These are phyloP conservation scores for Napeogenes inachia DNA, from an alignment of 2,888 invertebrate species.

Conservation along the genomic window DNA sequence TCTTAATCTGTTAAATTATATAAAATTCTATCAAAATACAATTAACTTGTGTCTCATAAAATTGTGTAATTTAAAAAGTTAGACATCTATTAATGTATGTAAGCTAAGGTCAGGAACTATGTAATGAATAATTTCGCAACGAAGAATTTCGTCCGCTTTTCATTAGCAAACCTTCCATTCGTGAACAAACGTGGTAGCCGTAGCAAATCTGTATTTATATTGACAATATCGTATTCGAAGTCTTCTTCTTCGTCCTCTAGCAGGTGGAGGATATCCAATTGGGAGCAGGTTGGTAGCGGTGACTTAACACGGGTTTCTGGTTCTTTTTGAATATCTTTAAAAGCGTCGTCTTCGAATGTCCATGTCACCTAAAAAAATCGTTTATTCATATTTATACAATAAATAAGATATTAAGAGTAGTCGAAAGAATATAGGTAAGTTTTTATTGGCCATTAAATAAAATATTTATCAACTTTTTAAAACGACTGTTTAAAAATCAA, in stretches of 20 bases:
- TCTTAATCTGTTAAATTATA: slow-evolving; percentile 10
- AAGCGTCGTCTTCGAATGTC: slow-evolving; percentile 43
- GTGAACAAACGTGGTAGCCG: slow-evolving; percentile 50
- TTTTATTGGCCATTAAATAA: too few relatives aligned
- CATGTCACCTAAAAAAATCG: slow-evolving; percentile 43
- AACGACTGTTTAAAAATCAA: too few relatives aligned
- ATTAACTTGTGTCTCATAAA: not conserved
- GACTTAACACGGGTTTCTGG: slow-evolving; percentile 11
- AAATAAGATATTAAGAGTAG: too few relatives aligned
- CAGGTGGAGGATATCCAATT: slow-evolving; percentile 45
- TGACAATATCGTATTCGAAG: slow-evolving; percentile 69
- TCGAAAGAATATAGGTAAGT: too few relatives aligned
- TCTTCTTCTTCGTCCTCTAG: slow-evolving; percentile 72
- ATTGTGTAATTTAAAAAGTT: not conserved
- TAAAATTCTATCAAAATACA: not conserved
- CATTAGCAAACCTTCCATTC: slow-evolving; percentile 33
- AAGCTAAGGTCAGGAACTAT: not conserved
- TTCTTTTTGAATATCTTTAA: slow-evolving; percentile 29
- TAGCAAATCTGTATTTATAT: slow-evolving; percentile 54
- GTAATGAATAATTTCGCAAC: not conserved
- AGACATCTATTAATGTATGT: not conserved
- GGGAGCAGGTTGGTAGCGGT: slow-evolving; percentile 21
- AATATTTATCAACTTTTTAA: too few relatives aligned
- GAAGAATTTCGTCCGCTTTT: slow-evolving; percentile 24
- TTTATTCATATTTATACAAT: not conserved